Evolutionary conservation across 1,140 invertebrate species (phyloP).

Genomic region (Pogonomyrmex californicus): DNA sequence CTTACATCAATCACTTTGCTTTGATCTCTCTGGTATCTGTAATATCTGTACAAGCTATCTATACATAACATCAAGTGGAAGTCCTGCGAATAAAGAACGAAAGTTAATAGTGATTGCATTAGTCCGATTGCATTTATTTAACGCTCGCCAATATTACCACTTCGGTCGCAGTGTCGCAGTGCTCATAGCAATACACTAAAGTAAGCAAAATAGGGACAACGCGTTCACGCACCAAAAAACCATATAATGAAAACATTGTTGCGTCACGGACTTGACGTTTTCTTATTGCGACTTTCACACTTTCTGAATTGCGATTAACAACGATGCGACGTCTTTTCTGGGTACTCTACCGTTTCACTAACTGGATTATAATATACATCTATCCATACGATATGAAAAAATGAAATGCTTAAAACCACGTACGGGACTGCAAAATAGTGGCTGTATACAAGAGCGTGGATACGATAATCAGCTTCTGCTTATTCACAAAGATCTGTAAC

Average conservation of each 20-base stretch:
- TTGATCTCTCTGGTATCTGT: neutral
- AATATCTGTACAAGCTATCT: neutral
- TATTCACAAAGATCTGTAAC: conserved; percentile 36
- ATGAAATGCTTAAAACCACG: neutral
- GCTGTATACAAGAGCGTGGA: neutral
- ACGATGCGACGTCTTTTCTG: neutral
- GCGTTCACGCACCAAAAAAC: conserved; percentile 37
- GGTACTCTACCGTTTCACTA: neutral
- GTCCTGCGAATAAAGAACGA: conserved; percentile 10
- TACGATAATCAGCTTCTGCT: neutral
- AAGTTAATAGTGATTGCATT: neutral
- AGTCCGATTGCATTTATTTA: neutral
- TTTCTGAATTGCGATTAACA: conserved; percentile 69
- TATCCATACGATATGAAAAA: neutral
- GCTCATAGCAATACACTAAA: neutral
- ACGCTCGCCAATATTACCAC: neutral
- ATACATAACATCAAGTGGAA: neutral
- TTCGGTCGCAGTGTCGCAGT: neutral
- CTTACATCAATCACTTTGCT: neutral
- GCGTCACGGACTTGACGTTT: conserved; percentile 43
- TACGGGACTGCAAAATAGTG: neutral
- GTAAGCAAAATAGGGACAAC: neutral
- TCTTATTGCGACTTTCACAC: conserved; percentile 76
- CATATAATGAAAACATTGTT: conserved; percentile 41
- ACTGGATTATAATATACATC: neutral